These are phyloP conservation scores for Labrus mixtus DNA, from an alignment of 2,113 vertebrate genomes.

Conservation along the genomic window DNA sequence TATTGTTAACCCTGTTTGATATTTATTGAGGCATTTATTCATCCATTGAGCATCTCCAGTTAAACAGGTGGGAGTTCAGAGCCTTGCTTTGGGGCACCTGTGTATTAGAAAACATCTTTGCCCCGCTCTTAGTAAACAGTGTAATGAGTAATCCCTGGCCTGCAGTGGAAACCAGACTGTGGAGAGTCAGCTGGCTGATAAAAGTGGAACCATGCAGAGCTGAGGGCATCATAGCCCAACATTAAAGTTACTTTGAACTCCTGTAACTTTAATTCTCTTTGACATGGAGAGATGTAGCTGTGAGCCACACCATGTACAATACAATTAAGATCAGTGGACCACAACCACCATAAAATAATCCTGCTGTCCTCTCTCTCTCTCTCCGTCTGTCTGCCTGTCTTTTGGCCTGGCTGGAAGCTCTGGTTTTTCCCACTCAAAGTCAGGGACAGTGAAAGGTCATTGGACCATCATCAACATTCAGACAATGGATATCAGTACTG, in stretches of 20 bases:
- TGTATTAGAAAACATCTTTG: constrained; percentile 23
- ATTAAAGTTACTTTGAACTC: constrained; percentile 62
- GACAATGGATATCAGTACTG: constrained; percentile 1
- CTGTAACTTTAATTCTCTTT: constrained; percentile 72
- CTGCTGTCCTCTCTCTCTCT: constrained; percentile 21
- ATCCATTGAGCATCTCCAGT: neutral
- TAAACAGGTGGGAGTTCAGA: constrained; percentile 24
- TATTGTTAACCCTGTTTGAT: neutral
- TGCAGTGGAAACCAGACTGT: constrained; percentile 17
- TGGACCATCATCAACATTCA: constrained; percentile 32
- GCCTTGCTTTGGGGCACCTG: constrained; percentile 7
- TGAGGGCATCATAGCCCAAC: constrained; percentile 40
- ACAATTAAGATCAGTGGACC: constrained; percentile 65
- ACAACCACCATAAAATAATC: constrained; percentile 47
- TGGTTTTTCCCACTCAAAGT: constrained; percentile 40
- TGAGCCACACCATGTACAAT: constrained; percentile 63
- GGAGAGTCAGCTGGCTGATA: constrained; percentile 25
- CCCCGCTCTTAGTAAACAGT: constrained; percentile 34
- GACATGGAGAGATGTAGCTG: constrained; percentile 69
- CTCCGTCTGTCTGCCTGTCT: constrained; percentile 35
- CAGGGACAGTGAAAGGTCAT: constrained; percentile 51
- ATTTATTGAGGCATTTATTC: neutral
- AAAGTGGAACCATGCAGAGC: constrained; percentile 42
- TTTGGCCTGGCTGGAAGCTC: constrained; percentile 30
- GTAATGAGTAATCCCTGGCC: constrained; percentile 32